phyloP scores from a whole-genome alignment of 2,113 vertebrate genomes.

The Poeciliopsis retropinna region DNA sequence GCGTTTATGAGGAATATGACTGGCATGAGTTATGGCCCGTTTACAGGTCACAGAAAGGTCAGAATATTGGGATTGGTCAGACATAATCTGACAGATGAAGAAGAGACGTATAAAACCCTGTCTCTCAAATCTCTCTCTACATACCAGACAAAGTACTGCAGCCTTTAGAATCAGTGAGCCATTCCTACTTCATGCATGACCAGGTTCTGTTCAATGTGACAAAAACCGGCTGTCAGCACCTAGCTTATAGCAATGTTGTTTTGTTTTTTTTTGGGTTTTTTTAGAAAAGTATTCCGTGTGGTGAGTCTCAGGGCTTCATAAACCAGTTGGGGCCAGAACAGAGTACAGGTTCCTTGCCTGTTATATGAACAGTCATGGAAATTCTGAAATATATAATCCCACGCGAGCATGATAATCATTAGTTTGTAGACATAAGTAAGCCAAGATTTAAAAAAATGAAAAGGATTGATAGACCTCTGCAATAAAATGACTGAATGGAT shows the following conservation, averaged over 20 bases:
- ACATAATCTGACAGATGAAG: conserved; percentile 57
- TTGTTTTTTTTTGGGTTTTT: background rate
- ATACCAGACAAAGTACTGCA: conserved; percentile 52
- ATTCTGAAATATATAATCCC: background rate
- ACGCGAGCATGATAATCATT: conserved; percentile 9
- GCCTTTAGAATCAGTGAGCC: conserved; percentile 38
- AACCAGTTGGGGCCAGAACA: background rate
- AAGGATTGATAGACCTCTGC: conserved; percentile 71
- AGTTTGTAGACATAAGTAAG: conserved; percentile 5
- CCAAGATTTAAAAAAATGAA: conserved; percentile 14
- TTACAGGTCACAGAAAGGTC: conserved; percentile 28
- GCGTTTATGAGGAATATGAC: background rate
- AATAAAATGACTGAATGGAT: conserved; percentile 67
- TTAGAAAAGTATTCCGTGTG: background rate
- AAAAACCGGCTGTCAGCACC: conserved; percentile 52
- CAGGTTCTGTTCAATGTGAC: conserved; percentile 34
- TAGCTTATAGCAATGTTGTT: conserved; percentile 34
- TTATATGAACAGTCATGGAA: background rate
- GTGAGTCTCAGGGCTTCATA: background rate
- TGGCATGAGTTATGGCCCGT: conserved; percentile 14
- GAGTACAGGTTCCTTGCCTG: background rate
- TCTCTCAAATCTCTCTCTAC: conserved; percentile 53
- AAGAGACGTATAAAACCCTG: conserved; percentile 44
- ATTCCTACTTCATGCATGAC: conserved; percentile 60
- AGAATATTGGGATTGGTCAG: conserved; percentile 24